phyloP scores from a whole-genome alignment of 2,113 vertebrate species.

The Anguilla rostrata region DNA sequence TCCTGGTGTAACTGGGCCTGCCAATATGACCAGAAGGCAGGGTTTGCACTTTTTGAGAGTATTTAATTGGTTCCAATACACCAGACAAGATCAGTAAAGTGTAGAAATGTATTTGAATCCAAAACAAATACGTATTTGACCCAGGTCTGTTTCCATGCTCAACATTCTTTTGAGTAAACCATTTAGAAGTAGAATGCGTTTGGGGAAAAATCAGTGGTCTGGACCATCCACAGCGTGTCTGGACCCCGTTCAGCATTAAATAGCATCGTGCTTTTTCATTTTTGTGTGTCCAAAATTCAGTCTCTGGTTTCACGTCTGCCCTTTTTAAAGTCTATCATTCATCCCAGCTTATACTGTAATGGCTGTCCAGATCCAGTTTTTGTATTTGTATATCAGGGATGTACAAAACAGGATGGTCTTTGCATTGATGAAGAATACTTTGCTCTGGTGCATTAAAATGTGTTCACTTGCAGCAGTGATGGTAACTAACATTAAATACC shows the following conservation, averaged over 20 bases:
- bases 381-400: background rate
- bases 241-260: background rate
- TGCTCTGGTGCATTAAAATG: background rate
- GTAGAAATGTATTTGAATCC: too few species aligned
- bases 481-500: constrained; percentile 1
- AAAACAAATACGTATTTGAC: too few species aligned
- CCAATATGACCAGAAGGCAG: too few species aligned
- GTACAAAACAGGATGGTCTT: background rate
- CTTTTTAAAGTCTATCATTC: background rate
- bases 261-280: background rate
- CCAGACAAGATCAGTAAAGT: too few species aligned
- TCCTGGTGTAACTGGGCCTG: too few species aligned
- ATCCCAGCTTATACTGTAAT: background rate
- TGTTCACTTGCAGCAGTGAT: background rate
- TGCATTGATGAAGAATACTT: background rate
- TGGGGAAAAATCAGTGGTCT: background rate
- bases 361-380: background rate
- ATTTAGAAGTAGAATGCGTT: background rate
- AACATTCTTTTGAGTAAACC: background rate
- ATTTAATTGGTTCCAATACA: too few species aligned
- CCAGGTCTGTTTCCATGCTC: background rate
- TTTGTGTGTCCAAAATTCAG: background rate
- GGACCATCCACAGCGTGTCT: background rate
- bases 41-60: too few species aligned
- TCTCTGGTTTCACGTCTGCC: background rate